phyloP scores from a whole-genome alignment of 2,888 invertebrate species.

The Monopis laevigella region DNA sequence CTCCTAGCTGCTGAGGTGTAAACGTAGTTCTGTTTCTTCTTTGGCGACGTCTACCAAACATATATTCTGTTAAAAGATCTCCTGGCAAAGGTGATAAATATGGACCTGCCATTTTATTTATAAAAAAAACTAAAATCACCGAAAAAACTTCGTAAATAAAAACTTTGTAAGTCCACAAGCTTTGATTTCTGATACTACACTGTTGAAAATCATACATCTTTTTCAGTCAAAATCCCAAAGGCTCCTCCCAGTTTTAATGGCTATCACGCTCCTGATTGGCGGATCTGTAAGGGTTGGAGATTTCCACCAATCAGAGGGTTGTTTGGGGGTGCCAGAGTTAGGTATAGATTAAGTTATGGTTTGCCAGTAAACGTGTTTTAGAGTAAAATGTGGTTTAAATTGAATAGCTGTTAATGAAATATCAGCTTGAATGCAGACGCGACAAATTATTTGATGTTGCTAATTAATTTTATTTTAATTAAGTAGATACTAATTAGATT shows the following conservation, averaged over 20 bases:
- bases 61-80: conserved; percentile 90
- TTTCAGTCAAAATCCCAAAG: conserved; percentile 47
- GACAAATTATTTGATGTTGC: no score
- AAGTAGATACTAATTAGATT: no score
- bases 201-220: conserved; percentile 47
- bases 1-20: conserved; percentile 92
- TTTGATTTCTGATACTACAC: conserved; percentile 26
- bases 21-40: conserved; percentile 93
- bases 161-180: neutral
- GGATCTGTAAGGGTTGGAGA: conserved; percentile 45
- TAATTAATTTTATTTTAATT: no score
- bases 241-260: conserved; percentile 50
- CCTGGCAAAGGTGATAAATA: conserved; percentile 87
- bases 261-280: conserved; percentile 41
- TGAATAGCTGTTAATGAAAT: conserved; percentile 9
- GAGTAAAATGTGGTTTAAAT: conserved; percentile 34
- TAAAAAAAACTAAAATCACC: neutral
- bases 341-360: conserved; percentile 63
- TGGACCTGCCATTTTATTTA: conserved; percentile 84
- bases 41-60: conserved; percentile 90
- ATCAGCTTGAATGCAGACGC: no score
- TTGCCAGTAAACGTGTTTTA: conserved; percentile 38
- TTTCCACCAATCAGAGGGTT: conserved; percentile 39
- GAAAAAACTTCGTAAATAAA: neutral
- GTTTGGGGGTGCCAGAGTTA: conserved; percentile 46